These are phyloP conservation scores for Microchirus variegatus DNA, from an alignment of 2,797 vertebrate species.

Conservation along the genomic window DNA sequence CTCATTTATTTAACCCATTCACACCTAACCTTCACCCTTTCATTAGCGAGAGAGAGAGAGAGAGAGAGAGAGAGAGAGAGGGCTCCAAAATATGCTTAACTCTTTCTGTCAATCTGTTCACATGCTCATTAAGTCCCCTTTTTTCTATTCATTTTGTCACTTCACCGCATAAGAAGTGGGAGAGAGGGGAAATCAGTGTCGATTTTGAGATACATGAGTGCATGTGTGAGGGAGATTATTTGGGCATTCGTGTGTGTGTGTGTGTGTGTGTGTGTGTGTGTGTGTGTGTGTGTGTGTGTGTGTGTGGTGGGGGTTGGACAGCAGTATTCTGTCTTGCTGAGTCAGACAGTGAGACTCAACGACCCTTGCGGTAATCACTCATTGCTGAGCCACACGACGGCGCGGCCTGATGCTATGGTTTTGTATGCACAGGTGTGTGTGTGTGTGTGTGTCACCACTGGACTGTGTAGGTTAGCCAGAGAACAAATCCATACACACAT, in stretches of 20 bases:
- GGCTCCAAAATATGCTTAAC: neutral
- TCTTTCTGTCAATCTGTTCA: conserved; percentile 8
- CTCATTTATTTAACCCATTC: conserved; percentile 9
- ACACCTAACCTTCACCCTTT: conserved; percentile 9
- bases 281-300: conserved; percentile 16
- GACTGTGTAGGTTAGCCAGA: neutral
- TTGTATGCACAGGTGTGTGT: conserved; percentile 4
- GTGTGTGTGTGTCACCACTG: neutral
- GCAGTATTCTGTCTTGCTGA: conserved; percentile 46
- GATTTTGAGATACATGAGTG: neutral
- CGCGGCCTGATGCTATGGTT: conserved; percentile 15
- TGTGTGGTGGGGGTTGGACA: conserved; percentile 18
- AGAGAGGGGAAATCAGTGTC: neutral
- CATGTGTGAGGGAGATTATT: neutral
- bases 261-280: conserved; percentile 16
- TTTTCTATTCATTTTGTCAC: conserved; percentile 2
- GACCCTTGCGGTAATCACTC: conserved; percentile 61
- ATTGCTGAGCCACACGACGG: conserved; percentile 18
- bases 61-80: neutral
- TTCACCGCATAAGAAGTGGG: neutral
- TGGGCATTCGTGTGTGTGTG: conserved; percentile 8
- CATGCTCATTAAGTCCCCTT: conserved; percentile 30
- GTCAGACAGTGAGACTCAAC: conserved; percentile 46
- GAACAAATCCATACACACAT: neutral
- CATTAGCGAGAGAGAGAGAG: neutral